These are phyloP conservation scores for Actenoides hombroni DNA, from an alignment of 2,113 vertebrate species.

Conservation along the genomic window DNA sequence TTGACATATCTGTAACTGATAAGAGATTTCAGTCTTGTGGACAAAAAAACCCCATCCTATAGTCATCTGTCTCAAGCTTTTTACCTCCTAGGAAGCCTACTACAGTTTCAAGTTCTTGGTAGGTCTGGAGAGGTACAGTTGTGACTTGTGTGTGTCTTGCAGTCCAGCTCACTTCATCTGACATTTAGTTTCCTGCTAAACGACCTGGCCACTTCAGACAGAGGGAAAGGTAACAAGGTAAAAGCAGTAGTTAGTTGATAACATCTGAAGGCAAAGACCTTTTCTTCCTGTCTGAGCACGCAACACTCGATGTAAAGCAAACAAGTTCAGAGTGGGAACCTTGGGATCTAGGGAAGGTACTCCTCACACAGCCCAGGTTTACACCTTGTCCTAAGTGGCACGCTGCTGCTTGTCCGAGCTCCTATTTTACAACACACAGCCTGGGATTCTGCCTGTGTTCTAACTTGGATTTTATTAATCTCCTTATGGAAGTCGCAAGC, in stretches of 20 bases:
- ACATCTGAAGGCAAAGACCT: background rate
- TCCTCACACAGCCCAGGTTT: background rate
- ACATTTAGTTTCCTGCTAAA: background rate
- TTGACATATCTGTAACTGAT: fast-evolving
- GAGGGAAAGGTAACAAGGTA: background rate
- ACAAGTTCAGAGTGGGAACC: background rate
- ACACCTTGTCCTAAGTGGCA: background rate
- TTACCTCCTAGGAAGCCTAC: background rate
- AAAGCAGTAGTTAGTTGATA: background rate
- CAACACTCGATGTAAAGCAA: fast-evolving
- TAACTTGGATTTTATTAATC: background rate
- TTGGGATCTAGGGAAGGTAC: background rate
- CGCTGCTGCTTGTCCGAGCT: background rate
- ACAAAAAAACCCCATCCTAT: fast-evolving
- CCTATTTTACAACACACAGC: background rate
- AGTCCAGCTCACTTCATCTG: background rate
- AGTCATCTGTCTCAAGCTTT: background rate
- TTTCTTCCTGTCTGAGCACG: background rate
- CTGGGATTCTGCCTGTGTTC: background rate
- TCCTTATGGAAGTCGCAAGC: background rate
- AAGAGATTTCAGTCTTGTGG: background rate
- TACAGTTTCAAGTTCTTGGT: background rate
- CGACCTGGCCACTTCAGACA: background rate
- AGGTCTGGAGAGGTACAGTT: background rate
- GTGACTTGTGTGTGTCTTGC: background rate